phyloP scores from a whole-genome alignment of 2,888 invertebrate species.

The Sycophila texana region DNA sequence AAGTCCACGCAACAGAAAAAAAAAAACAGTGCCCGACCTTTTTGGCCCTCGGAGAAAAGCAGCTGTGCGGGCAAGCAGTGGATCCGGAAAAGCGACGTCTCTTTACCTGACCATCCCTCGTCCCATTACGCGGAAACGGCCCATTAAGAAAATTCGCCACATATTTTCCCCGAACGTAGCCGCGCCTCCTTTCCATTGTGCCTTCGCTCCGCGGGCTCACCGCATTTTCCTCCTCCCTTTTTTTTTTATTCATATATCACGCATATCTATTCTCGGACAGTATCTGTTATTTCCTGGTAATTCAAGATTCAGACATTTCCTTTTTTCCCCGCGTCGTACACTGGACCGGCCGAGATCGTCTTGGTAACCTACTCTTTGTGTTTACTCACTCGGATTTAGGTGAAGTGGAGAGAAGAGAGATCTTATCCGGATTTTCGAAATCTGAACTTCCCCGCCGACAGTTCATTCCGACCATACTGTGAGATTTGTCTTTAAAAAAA shows the following conservation, averaged over 20 bases:
- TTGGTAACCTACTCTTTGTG: slow-evolving; percentile 7
- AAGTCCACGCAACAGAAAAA: background rate
- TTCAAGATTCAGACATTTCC: slow-evolving; percentile 8
- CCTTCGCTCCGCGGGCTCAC: background rate
- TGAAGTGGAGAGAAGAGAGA: background rate
- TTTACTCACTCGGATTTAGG: background rate
- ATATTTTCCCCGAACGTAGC: slow-evolving; percentile 23
- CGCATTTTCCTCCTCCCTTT: background rate
- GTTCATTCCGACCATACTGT: too few species aligned
- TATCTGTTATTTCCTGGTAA: slow-evolving; percentile 16
- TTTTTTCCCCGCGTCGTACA: background rate
- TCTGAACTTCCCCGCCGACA: too few species aligned
- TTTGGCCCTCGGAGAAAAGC: background rate
- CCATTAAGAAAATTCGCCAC: slow-evolving; percentile 46
- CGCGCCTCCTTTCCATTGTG: background rate
- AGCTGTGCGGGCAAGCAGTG: background rate
- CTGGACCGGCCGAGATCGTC: slow-evolving; percentile 1
- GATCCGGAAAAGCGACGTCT: slow-evolving; percentile 26
- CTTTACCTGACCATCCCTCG: slow-evolving; percentile 14
- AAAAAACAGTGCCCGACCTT: background rate
- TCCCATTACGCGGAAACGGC: slow-evolving; percentile 46
- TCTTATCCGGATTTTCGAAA: background rate
- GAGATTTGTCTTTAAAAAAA: too few species aligned
- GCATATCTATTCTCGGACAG: slow-evolving; percentile 1
- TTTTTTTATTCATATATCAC: background rate